These are phyloP conservation scores for Gobiocypris rarus DNA, from an alignment of 2,113 vertebrate genomes.

Conservation along the genomic window DNA sequence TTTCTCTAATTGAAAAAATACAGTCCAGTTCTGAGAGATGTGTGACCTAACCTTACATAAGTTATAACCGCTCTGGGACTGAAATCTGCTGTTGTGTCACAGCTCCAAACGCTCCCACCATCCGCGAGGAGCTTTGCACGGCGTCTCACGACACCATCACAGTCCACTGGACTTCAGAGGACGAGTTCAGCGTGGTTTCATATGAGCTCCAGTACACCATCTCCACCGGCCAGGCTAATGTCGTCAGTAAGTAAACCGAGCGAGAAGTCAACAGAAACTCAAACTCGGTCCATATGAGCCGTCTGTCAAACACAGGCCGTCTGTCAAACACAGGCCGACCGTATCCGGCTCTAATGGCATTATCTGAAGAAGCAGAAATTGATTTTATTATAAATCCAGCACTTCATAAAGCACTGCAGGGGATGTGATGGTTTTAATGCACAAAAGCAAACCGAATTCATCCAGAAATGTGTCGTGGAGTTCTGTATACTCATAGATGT, in stretches of 20 bases:
- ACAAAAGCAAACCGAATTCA: neutral
- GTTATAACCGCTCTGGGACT: neutral
- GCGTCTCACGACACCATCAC: constrained; percentile 98
- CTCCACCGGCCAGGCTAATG: constrained; percentile 94
- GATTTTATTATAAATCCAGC: neutral
- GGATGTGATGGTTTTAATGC: neutral
- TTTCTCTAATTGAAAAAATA: no score
- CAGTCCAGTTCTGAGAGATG: no score
- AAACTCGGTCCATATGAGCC: neutral
- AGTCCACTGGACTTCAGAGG: constrained; percentile 96
- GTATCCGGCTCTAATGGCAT: neutral
- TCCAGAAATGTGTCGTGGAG: neutral
- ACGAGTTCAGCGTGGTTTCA: constrained; percentile 95
- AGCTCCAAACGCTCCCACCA: constrained; percentile 93
- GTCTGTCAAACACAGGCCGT: neutral
- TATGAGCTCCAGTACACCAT: constrained; percentile 98
- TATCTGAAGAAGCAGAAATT: neutral
- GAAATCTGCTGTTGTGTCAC: constrained; percentile 51
- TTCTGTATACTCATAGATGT: neutral
- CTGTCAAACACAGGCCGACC: neutral
- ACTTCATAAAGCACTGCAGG: neutral
- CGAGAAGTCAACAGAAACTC: neutral
- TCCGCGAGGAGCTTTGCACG: constrained; percentile 95
- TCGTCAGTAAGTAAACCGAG: constrained; percentile 91
- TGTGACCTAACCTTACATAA: no score